Conservation (phyloP, 1,140 invertebrate species). For the Trigoniulus corallinus region DNA sequence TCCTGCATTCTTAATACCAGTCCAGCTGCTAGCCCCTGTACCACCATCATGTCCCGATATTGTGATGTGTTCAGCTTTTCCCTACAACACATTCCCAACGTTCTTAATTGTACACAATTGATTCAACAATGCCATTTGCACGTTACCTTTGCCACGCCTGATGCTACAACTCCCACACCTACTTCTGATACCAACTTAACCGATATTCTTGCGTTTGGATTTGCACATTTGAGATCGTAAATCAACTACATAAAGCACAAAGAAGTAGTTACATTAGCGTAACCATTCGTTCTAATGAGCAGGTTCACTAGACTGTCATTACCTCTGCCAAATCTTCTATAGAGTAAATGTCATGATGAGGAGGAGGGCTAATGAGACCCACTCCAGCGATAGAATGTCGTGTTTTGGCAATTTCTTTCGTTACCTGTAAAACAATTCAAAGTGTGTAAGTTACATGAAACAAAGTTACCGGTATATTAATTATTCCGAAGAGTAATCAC, state of each 20-base stretch:
- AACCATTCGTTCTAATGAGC: slow-evolving; percentile 5
- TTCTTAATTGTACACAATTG: too few species aligned
- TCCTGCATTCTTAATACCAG: slow-evolving; percentile 79
- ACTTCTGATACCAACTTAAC: slow-evolving; percentile 98
- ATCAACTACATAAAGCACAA: slow-evolving; percentile 44
- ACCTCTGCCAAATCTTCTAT: slow-evolving; percentile 93
- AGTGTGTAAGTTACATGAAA: neutral
- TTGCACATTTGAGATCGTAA: slow-evolving; percentile 95
- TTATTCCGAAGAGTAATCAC: slow-evolving; percentile 21
- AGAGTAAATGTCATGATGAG: slow-evolving; percentile 98
- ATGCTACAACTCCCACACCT: slow-evolving; percentile 92
- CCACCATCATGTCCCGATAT: slow-evolving; percentile 98
- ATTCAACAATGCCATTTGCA: too few species aligned
- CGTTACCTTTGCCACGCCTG: slow-evolving; percentile 83
- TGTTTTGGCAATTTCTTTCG: slow-evolving; percentile 85
- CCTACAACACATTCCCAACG: slow-evolving; percentile 38
- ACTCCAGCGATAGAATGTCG: slow-evolving; percentile 92
- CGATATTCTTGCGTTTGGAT: slow-evolving; percentile 85
- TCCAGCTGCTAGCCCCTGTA: slow-evolving; percentile 95
- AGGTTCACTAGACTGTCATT: neutral
- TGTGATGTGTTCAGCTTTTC: slow-evolving; percentile 95
- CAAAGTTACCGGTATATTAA: neutral
- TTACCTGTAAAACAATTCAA: slow-evolving; percentile 42
- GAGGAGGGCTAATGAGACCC: slow-evolving; percentile 95
- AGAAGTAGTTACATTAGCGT: too few species aligned